A percentile compares a stretch with the other conserved stretches of the same genome.
Evolutionary conservation across 2,113 vertebrate genomes (phyloP).

Genomic region (Craseonycteris thonglongyai): DNA sequence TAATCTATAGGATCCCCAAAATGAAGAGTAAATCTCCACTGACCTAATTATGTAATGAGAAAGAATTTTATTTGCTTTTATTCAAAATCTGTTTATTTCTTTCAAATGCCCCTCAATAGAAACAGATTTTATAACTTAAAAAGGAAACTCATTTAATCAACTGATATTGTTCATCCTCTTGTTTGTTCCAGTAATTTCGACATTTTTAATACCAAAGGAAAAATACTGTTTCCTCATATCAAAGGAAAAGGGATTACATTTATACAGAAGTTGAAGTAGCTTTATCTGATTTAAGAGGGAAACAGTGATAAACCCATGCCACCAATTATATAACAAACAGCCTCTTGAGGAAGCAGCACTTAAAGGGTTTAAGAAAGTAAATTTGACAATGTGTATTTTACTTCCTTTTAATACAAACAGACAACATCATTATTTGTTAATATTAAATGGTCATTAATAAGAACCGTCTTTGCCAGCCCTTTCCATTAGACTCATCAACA

Average conservation of each 20-base stretch:
- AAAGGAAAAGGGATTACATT: conserved; percentile 37
- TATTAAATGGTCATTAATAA: neutral
- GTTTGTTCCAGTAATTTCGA: conserved; percentile 55
- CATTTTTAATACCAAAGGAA: conserved; percentile 49
- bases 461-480: neutral
- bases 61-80: conserved; percentile 6
- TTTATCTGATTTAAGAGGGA: conserved; percentile 28
- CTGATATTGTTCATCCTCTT: conserved; percentile 48
- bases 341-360: neutral
- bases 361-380: neutral
- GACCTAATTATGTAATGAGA: conserved; percentile 38
- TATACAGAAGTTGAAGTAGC: neutral
- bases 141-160: conserved; percentile 56
- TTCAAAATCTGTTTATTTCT: conserved; percentile 25
- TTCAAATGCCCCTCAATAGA: conserved; percentile 43
- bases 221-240: conserved; percentile 26
- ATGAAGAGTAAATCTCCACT: neutral
- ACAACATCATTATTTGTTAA: neutral
- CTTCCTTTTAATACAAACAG: neutral
- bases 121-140: conserved; percentile 41
- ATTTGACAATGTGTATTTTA: neutral
- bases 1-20: neutral
- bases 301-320: neutral
- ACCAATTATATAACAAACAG: neutral
- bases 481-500: neutral